Base-by-base conservation (phyloP, 2,888 invertebrate genomes). In the Nemoura dubitans region DNA sequence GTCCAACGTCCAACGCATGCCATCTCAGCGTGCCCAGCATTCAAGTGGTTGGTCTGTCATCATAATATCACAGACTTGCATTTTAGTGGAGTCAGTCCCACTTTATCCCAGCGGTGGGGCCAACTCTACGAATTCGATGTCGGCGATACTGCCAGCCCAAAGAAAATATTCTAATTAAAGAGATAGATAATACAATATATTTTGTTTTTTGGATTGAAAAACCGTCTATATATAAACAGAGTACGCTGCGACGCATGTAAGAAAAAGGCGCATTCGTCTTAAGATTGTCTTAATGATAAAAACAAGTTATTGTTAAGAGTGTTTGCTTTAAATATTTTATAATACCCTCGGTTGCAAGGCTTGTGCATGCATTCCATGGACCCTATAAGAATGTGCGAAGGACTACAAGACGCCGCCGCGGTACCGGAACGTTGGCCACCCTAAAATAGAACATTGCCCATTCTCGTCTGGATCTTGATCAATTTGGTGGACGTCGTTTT, bases 1-100 rank as follows among this genome's bases (percentile, higher is more conserved):
- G 10, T 36, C 5, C 59, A 59, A 59, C 16, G 16, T 14, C 21
- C 59, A 21, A 10, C 1, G 16, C 3, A 36, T 10, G 59, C 59
- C 21, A 59, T 16, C 10, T 59, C 59, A 59, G 14, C 59, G 21
- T 21, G 59, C 3, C 59, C 21, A 1, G 1, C 21, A 59, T 14
- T 59, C 59, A 59, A 59, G 59, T 59, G 59, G 21, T 59, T 59
- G 59, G 59, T 59, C 59, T 59, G 59, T 59, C 59, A 59, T 59
- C 59, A 7, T 7, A 59, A 59, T 59, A 59, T 59, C 59, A 59
- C 59, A 59, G 59, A 59, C 59, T 36, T 59, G 59, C 59, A 59
- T 21, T 10, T n/a, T 6, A 21, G 59, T 59, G 2, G 21, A 59
- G 59, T 21, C 10, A 59, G 59, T 21, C 14, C 21, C 59, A 59